Conservation (phyloP, 2,888 invertebrate genomes). For the Eugnorisma glareosa region DNA sequence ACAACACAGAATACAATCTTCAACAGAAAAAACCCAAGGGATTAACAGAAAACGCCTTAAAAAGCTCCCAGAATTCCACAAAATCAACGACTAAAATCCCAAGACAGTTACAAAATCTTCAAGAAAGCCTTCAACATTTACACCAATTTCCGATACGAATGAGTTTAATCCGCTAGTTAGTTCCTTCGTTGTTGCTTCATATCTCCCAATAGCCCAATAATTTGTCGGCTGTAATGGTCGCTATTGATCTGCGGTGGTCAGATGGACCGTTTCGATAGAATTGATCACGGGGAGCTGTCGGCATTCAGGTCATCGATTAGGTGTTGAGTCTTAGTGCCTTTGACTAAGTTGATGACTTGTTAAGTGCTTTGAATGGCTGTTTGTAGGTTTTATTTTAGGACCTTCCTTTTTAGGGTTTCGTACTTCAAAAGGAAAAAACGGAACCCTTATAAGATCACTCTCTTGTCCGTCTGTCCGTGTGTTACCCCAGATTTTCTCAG, state of each 20-base stretch:
- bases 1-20: background rate
- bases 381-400: background rate
- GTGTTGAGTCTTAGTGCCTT: conserved; percentile 38
- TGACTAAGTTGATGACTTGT: conserved; percentile 32
- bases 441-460: too few relatives aligned
- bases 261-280: conserved; percentile 58
- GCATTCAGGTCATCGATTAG: conserved; percentile 50
- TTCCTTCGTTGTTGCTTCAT: conserved; percentile 48
- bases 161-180: conserved; percentile 58
- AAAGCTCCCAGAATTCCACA: conserved; percentile 14
- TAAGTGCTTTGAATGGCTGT: background rate
- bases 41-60: conserved; percentile 22
- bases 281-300: conserved; percentile 51
- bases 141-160: conserved; percentile 53
- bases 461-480: too few relatives aligned
- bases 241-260: conserved; percentile 58
- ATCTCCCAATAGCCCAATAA: conserved; percentile 59
- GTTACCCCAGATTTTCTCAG: too few relatives aligned
- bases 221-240: conserved; percentile 55
- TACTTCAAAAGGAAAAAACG: too few relatives aligned
- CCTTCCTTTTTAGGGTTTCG: too few relatives aligned
- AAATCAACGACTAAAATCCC: conserved; percentile 40
- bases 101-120: conserved; percentile 36
- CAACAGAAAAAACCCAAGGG: background rate
- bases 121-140: conserved; percentile 34